These are phyloP conservation scores for Lycocerus yunnanus DNA, from an alignment of 2,888 invertebrate genomes.

Conservation along the genomic window DNA sequence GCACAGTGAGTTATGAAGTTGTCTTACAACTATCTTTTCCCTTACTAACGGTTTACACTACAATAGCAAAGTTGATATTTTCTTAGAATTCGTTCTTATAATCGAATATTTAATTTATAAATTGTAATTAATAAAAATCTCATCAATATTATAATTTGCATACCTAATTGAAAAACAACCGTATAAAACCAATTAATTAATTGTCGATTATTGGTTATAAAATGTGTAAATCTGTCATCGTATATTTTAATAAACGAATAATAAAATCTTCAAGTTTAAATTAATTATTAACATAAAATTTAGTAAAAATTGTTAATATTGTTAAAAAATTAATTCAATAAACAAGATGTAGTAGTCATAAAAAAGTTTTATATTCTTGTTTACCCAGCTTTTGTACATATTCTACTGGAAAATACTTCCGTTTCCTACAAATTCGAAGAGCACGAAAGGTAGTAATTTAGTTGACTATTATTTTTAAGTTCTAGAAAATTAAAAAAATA, in stretches of 20 bases:
- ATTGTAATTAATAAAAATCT: not conserved
- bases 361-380: not conserved
- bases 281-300: not conserved
- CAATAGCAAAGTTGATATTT: not conserved
- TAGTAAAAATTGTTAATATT: not conserved
- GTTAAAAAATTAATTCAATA: not conserved
- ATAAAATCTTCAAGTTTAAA: not conserved
- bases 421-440: not conserved
- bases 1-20: conserved; percentile 10
- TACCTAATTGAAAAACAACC: not conserved
- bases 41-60: not conserved
- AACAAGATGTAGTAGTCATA: not conserved
- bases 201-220: conserved; percentile 1
- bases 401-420: not conserved
- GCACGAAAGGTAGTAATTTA: not conserved
- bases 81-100: not conserved
- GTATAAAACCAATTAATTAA: conserved; percentile 1
- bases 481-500: not conserved
- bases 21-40: not conserved
- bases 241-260: conserved; percentile 8
- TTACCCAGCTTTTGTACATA: not conserved
- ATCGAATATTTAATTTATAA: not conserved
- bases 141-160: not conserved
- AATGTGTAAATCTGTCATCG: conserved; percentile 4
- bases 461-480: not conserved